These are phyloP conservation scores for Oscheius sp. DNA, from an alignment of 2,888 invertebrate species.

Conservation along the genomic window DNA sequence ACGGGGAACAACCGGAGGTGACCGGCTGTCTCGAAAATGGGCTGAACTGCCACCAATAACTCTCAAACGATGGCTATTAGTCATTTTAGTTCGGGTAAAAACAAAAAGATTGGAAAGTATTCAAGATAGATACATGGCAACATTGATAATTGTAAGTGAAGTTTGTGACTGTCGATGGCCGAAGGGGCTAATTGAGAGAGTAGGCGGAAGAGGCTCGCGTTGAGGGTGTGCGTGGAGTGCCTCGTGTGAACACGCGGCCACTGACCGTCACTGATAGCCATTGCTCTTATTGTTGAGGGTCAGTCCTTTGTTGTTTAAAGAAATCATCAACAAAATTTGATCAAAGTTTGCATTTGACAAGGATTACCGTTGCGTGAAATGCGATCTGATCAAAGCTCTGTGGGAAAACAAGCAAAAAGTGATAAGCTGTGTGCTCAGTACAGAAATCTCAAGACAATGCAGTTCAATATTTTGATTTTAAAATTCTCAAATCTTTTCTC, in stretches of 20 bases:
- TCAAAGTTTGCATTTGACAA: too few species aligned
- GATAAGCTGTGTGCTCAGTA: too few species aligned
- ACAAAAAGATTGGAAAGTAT: not conserved
- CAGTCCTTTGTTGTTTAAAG: too few species aligned
- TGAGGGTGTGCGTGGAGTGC: conserved; percentile 28
- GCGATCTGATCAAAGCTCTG: too few species aligned
- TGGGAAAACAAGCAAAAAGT: too few species aligned
- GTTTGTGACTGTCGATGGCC: conserved; percentile 15
- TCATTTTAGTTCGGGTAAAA: too few species aligned
- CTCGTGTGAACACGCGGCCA: conserved; percentile 30
- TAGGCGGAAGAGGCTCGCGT: conserved; percentile 29
- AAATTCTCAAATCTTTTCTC: too few species aligned
- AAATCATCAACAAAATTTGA: too few species aligned
- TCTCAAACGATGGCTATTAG: not conserved
- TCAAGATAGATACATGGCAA: not conserved
- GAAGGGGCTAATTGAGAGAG: conserved; percentile 19
- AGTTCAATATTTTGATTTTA: too few species aligned
- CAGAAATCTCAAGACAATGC: too few species aligned
- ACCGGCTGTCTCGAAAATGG: conserved; percentile 14
- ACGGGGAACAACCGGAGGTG: not conserved
- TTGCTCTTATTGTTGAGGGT: too few species aligned
- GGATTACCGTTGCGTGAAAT: too few species aligned
- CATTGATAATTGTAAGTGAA: not conserved
- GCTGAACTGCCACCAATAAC: not conserved
- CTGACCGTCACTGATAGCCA: conserved; percentile 27